Conservation (phyloP, 2,797 vertebrate genomes). For the Rhynchotus rufescens region DNA sequence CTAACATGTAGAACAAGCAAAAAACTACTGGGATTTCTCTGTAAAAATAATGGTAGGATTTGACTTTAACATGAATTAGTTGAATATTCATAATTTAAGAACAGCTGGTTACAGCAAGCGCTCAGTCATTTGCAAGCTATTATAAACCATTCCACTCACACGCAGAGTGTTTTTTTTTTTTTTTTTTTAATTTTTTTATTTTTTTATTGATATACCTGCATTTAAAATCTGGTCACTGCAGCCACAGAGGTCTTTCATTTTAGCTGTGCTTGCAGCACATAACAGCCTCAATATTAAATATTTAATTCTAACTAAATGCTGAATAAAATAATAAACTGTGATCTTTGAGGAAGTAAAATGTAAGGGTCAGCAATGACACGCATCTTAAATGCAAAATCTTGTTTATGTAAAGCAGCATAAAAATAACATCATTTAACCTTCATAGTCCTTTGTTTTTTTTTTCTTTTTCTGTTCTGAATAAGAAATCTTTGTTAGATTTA, state of each 20-base stretch:
- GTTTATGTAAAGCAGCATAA: constrained; percentile 10
- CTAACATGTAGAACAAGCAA: constrained; percentile 79
- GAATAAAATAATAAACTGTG: constrained; percentile 81
- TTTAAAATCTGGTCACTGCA: constrained; percentile 93
- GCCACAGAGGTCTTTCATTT: constrained; percentile 90
- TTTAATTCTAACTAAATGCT: constrained; percentile 87
- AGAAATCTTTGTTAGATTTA: constrained; percentile 34
- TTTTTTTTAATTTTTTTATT: too few relatives aligned
- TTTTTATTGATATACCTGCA: constrained; percentile 89
- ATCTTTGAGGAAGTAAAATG: constrained; percentile 56
- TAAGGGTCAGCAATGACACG: constrained; percentile 62
- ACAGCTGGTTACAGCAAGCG: constrained; percentile 87
- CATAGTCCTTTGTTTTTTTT: constrained; percentile 5
- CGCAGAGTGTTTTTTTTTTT: constrained; percentile 33
- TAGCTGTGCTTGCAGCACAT: constrained; percentile 88
- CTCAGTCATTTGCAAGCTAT: constrained; percentile 81
- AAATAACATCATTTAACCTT: constrained; percentile 15
- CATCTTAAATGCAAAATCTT: constrained; percentile 41
- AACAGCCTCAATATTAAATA: constrained; percentile 88
- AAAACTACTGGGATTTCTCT: constrained; percentile 80
- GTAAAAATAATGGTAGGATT: constrained; percentile 84
- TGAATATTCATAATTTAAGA: constrained; percentile 89
- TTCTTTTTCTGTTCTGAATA: not conserved
- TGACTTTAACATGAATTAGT: constrained; percentile 82
- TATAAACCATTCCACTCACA: constrained; percentile 81